phyloP scores from a whole-genome alignment of 2,888 invertebrate species.

The Torymus texanus region DNA sequence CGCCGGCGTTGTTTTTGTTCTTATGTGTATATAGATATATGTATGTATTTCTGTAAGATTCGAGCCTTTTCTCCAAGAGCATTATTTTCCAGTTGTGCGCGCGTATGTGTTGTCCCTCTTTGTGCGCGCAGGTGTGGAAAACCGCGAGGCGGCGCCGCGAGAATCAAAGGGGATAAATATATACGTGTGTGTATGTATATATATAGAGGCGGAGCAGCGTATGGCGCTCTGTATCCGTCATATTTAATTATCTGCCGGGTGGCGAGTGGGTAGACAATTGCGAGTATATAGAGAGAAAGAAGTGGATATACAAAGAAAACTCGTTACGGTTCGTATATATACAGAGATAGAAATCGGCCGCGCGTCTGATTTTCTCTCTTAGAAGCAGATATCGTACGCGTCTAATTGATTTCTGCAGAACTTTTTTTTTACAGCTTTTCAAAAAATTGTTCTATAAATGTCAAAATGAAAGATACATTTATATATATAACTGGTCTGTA shows the following conservation, averaged over 20 bases:
- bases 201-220: constrained; percentile 13
- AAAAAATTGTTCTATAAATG: constrained; percentile 45
- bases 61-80: neutral
- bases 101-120: neutral
- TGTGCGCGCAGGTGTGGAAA: neutral
- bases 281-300: no score
- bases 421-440: no score
- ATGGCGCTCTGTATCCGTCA: constrained; percentile 59
- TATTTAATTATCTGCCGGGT: constrained; percentile 61
- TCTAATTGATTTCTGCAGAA: no score
- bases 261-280: no score
- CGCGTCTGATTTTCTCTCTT: no score
- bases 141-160: constrained; percentile 47
- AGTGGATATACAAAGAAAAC: no score
- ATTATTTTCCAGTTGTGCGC: no score
- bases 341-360: no score
- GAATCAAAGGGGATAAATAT: constrained; percentile 57
- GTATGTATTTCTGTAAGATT: neutral
- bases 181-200: no score
- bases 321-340: no score
- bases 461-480: neutral
- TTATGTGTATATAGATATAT: neutral
- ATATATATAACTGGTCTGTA: neutral
- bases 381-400: no score
- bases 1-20: neutral